Evolutionary conservation across 2,113 vertebrate genomes (phyloP), one percentile per base, ranked within the genome.

Genomic region (Blennius ocellaris): DNA sequence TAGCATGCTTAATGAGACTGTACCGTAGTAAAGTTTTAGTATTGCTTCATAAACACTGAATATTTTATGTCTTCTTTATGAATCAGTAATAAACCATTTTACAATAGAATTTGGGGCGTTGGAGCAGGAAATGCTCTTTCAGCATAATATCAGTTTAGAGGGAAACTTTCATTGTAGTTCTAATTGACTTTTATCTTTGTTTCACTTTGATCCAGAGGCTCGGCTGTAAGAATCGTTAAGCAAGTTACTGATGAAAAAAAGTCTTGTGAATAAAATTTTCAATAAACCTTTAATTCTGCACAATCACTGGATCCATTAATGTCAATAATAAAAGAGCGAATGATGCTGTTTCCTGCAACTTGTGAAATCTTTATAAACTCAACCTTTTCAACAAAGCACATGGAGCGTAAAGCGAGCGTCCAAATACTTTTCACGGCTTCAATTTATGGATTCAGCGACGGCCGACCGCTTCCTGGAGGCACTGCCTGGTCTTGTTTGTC

Each of bases 391-490:
- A 59, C 7, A 10, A 48, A 45, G 30, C 2, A 36, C 16, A 11
- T 6, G 10, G 43, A 45, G 30, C 2, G 36, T 16, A n/a, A 30
- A 21, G 52, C 16, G n/a, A 69, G 8, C 74, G 21, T 62, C 48
- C 8, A 58, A 39, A 51, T n/a, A 11, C 72, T 62, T 69, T 57
- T 30, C 58, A 56, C 21, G 69, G n/a, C 66, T 82, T 76, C 4
- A 41, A 57, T 83, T 81, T 77, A 81, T 66, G 66, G 74, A 45
- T 21, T 59, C 16, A 41, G 39, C 64, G 64, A 73, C 12, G 65
- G 52, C 39, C 45, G 70, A 80, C 51, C 48, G n/a, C 69, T 81
- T 80, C 51, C 66, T 75, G 5, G 61, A 79, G 53, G 48, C 51
- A 52, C 76, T 54, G 44, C 16, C 51, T 10, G 55, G 36, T 69